phyloP scores from a whole-genome alignment of 2,888 invertebrate species.

The Diloba caeruleocephala region DNA sequence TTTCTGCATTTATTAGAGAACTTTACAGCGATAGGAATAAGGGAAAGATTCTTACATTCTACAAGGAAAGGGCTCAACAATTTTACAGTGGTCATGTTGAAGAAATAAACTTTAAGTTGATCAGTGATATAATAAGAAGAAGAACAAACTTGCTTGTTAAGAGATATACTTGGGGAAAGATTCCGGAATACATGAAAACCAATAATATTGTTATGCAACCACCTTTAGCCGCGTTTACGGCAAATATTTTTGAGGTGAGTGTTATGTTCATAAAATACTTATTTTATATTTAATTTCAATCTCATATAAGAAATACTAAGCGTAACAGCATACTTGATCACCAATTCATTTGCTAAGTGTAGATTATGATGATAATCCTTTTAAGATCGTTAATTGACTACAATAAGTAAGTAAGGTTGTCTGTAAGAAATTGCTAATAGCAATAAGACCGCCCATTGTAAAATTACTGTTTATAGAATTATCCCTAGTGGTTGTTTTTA shows the following conservation, averaged over 20 bases:
- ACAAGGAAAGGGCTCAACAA: slow-evolving; percentile 95
- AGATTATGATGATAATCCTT: no score
- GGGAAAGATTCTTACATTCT: slow-evolving; percentile 95
- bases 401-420: no score
- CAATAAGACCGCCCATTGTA: no score
- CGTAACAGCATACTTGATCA: no score
- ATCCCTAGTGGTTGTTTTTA: no score
- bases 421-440: no score
- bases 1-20: slow-evolving; percentile 94
- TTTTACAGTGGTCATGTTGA: slow-evolving; percentile 96
- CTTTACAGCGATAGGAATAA: slow-evolving; percentile 94
- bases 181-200: slow-evolving; percentile 93
- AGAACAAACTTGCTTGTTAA: slow-evolving; percentile 94
- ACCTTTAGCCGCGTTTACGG: slow-evolving; percentile 94
- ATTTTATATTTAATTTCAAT: no score
- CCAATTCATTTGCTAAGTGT: no score
- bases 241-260: slow-evolving; percentile 93
- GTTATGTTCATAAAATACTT: no score
- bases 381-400: no score
- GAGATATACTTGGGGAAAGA: slow-evolving; percentile 93
- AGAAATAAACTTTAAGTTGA: slow-evolving; percentile 94
- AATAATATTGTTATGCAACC: slow-evolving; percentile 92
- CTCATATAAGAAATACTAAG: no score
- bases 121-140: slow-evolving; percentile 94
- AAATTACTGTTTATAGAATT: no score